Evolutionary conservation across 2,888 invertebrate genomes (phyloP).

Genomic region (Nemoura dubitans): DNA sequence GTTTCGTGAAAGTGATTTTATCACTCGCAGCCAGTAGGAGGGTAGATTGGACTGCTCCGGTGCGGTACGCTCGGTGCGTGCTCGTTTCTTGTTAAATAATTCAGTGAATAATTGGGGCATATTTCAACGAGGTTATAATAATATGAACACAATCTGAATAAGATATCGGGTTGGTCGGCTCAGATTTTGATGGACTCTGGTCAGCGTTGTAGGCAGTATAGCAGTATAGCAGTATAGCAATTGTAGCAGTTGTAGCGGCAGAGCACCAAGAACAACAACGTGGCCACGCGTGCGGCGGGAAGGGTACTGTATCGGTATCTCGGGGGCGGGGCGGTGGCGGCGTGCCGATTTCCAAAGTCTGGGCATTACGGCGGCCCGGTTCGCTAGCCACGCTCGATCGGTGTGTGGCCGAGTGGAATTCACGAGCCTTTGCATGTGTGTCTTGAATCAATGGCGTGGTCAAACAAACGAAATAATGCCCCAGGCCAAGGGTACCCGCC

Average conservation of each 20-base stretch:
- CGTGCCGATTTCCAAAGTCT: background rate
- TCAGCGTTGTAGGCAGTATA: background rate
- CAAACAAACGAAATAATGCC: background rate
- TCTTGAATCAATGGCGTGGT: slow-evolving; percentile 12
- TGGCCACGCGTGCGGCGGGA: background rate
- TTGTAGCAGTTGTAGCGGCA: too few relatives aligned
- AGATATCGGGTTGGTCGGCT: background rate
- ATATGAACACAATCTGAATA: background rate
- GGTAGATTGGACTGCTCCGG: slow-evolving; percentile 2
- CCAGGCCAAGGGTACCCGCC: background rate
- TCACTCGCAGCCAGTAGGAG: background rate
- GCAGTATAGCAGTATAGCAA: background rate
- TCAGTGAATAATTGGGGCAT: background rate
- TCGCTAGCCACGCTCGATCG: background rate
- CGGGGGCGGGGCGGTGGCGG: background rate
- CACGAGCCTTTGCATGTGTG: background rate
- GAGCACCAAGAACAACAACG: background rate
- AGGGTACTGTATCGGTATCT: background rate
- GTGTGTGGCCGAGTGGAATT: background rate
- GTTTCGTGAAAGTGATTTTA: slow-evolving; percentile 4
- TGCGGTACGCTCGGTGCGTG: background rate
- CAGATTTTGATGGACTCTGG: background rate
- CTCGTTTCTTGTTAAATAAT: slow-evolving; percentile 17
- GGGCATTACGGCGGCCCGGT: background rate
- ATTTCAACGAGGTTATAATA: background rate